Base-by-base conservation (phyloP, 2,113 vertebrate species). In the Spizaetus ornatus region DNA sequence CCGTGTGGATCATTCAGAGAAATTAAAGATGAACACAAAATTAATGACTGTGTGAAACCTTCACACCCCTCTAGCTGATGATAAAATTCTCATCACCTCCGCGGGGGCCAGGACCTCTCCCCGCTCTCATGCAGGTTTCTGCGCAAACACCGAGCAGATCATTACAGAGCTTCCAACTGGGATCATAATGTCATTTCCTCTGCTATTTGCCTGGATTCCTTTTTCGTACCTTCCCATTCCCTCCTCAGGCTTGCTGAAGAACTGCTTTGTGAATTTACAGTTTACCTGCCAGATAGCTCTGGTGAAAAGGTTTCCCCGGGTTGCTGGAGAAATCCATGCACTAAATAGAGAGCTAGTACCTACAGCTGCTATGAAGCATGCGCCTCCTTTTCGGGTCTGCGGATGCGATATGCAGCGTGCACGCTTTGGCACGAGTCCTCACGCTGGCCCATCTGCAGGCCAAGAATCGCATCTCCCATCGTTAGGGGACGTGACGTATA, bases 171-270 rank as follows among this genome's bases (percentile, higher is more conserved):
- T 88, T 70, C 85, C 95, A 87, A 85, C 86, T 73, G 90, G 94
- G 95, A 94, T 95, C 82, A 70, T 71, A 83, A 86, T 86, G 79
- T 96, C 95, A 96, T 93, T 97, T 96, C 95, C 85, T 93, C 82
- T 94, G 92, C 82, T 94, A 25, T 93, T 92, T 74, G 69, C 89
- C 82, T 17, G 20, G 65, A 90, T 93, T 97, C 90, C 81, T 89
- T 71, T 95, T 72, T 76, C 58, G 9, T 34, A 40, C 31, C 77
- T 91, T 96, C 84, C 86, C 73, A 23, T 71, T 77, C 72, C 76
- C 21, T 74, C 77, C 58, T 86, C 70, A 42, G 62, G 25, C 66
- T 66, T 29, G 45, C 82, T 40, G 48, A 53, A 87, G 77, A 85
- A 20, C 6, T 22, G 38, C 80, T 74, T 43, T 56, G 53, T 82